phyloP scores from a whole-genome alignment of 1,140 invertebrate species.

The Aleiodes sp. region DNA sequence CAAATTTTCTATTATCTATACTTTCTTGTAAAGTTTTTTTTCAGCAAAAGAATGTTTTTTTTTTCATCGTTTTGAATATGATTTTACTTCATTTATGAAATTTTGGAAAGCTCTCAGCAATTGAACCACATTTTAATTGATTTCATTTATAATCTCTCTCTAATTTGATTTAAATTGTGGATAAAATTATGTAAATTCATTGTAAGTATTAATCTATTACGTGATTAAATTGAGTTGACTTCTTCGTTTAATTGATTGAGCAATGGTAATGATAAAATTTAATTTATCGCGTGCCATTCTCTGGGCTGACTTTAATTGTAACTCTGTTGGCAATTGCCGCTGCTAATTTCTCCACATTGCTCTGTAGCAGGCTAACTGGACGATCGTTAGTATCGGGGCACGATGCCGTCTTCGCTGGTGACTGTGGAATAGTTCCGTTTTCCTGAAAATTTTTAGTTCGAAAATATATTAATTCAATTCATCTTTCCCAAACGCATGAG shows the following conservation, averaged over 20 bases:
- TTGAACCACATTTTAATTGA: no score
- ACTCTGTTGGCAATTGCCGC: constrained; percentile 59
- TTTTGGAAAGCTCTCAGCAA: no score
- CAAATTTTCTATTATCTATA: constrained; percentile 3
- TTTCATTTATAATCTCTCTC: not conserved
- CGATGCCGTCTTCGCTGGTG: constrained; percentile 30
- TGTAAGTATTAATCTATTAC: constrained; percentile 12
- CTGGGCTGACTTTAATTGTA: constrained; percentile 62
- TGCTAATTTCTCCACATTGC: constrained; percentile 58
- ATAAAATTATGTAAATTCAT: not conserved
- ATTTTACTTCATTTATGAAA: no score
- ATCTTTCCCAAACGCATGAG: not conserved
- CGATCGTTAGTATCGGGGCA: constrained; percentile 41
- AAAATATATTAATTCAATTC: constrained; percentile 21
- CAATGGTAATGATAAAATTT: constrained; percentile 1
- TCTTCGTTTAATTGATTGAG: not conserved
- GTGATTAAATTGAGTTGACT: not conserved
- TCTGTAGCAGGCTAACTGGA: constrained; percentile 42
- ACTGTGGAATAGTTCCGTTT: constrained; percentile 32
- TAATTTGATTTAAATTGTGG: not conserved
- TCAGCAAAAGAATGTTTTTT: not conserved
- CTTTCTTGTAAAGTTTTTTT: constrained; percentile 8
- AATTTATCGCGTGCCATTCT: constrained; percentile 57
- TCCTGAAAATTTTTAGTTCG: constrained; percentile 42
- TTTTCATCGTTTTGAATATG: no score